Conservation (phyloP, 2,797 vertebrate genomes). For the Prionace glauca region DNA sequence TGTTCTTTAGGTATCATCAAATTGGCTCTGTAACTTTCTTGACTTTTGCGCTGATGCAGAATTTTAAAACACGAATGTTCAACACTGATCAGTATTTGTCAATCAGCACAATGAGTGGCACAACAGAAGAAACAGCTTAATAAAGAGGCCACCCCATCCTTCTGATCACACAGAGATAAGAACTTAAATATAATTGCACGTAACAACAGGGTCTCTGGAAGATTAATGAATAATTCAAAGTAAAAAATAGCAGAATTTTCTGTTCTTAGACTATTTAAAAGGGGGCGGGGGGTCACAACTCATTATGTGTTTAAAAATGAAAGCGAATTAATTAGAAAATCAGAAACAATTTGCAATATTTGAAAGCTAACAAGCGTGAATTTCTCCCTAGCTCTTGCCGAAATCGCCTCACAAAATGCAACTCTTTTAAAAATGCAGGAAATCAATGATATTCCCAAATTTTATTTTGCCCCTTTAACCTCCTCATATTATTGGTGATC, state of each 20-base stretch:
- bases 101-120: neutral
- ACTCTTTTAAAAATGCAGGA: neutral
- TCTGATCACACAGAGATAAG: neutral
- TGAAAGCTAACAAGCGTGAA: neutral
- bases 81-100: neutral
- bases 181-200: neutral
- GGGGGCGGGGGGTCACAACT: neutral
- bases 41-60: neutral
- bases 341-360: neutral
- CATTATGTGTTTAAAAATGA: neutral
- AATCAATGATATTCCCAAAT: neutral
- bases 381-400: neutral
- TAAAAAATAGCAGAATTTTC: neutral
- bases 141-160: neutral
- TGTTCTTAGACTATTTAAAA: neutral
- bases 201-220: neutral
- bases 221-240: neutral
- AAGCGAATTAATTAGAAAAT: neutral
- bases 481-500: too few relatives aligned
- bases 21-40: neutral
- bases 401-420: too few relatives aligned
- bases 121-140: neutral
- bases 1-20: neutral
- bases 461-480: too few relatives aligned
- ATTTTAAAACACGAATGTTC: neutral